Base-by-base conservation (phyloP, 1,140 invertebrate genomes). In the Hylaeus volcanicus region DNA sequence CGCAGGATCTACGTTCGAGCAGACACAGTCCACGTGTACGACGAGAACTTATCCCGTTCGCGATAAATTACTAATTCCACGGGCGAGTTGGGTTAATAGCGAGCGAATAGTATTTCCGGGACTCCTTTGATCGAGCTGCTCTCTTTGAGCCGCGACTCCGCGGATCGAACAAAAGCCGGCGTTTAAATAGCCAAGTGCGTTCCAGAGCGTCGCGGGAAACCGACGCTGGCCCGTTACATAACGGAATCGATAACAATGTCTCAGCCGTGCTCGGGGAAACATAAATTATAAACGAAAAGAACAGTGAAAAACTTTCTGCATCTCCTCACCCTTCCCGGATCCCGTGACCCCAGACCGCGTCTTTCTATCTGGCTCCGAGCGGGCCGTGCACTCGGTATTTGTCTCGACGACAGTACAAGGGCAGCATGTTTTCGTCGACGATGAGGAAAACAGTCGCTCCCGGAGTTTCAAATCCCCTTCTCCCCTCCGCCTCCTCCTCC, bases 391-490 rank as follows among this genome's bases (percentile, higher is more conserved):
- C 63, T 66, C 72, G 83, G 77, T 84, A 82, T 89, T 89, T 87
- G 74, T 88, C 87, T 87, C 81, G 80, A 69, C 74, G 77, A 86
- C 85, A 86, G 82, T 84, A 89, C 84, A 90, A 88, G 85, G 84
- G 73, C 86, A 86, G 63, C 76, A 77, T 88, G 86, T 91, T 91
- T 91, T 89, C 84, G 85, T 79, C 80, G 73, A 83, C 78, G 84
- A 79, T 63, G 79, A 84, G 84, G 85, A 87, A 88, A 90, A 90
- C 82, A 89, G 82, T 79, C 73, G 45, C 15, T 26, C 45, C 41
- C 39, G 74, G 85, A 76, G 88, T 86, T 88, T 78, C 60, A 26
- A 84, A 56, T 51, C 48, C 72, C 58, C 26, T 26, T 26, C 26
- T 26, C 26, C 26, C 26, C 26, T 26, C 26, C 26, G 0, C 26